Percentiles rank a stretch among this genome's conserved stretches.
Conservation (phyloP, 1,140 invertebrate genomes). For the Paralvinella palmiformis region DNA sequence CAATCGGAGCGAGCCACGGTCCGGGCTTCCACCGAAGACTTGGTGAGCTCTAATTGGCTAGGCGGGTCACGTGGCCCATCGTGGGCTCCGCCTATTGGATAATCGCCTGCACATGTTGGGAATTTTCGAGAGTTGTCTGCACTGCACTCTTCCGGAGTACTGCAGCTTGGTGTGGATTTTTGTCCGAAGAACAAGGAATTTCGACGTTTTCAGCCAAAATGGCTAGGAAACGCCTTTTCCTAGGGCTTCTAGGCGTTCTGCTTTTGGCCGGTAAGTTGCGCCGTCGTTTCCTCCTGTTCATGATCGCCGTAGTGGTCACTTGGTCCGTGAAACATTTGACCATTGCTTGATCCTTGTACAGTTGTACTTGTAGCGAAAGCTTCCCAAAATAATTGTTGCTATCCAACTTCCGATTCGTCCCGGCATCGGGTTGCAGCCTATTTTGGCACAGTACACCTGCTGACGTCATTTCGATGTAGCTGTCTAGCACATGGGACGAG, state of each 20-base stretch:
- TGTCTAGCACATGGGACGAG: too few relatives aligned
- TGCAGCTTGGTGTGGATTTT: background rate
- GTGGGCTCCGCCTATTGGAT: background rate
- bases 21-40: too few relatives aligned
- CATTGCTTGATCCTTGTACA: background rate
- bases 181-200: background rate
- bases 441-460: too few relatives aligned
- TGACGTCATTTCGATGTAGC: too few relatives aligned
- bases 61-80: background rate
- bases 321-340: background rate
- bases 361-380: background rate
- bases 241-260: slow-evolving; percentile 10
- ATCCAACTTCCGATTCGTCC: too few relatives aligned
- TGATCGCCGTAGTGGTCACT: background rate
- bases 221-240: slow-evolving; percentile 11
- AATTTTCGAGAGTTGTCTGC: background rate
- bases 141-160: background rate
- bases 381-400: too few relatives aligned
- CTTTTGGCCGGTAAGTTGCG: slow-evolving; percentile 12
- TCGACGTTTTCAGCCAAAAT: slow-evolving; percentile 2
- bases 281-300: background rate
- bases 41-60: slow-evolving; percentile 15
- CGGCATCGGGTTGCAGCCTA: too few relatives aligned
- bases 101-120: too few relatives aligned
- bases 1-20: too few relatives aligned